Percentiles rank a stretch among this genome's conserved stretches.
Conservation (phyloP, 2,797 vertebrate species). For the Spatula versicolor region DNA sequence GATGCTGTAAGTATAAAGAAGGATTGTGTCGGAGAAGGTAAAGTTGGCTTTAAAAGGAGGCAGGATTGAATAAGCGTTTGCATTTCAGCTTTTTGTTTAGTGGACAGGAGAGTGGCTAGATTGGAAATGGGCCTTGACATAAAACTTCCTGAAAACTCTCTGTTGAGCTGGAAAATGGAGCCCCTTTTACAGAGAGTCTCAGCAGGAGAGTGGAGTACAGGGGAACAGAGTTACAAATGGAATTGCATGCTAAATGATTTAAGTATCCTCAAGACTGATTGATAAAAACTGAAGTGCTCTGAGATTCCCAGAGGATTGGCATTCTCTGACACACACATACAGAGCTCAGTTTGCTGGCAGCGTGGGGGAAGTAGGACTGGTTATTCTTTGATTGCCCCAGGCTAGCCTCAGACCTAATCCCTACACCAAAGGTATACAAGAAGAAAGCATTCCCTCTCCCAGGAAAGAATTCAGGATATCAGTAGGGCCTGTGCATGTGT, state of each 20-base stretch:
- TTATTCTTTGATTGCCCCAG: neutral
- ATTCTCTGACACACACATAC: neutral
- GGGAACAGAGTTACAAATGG: neutral
- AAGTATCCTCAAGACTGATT: neutral
- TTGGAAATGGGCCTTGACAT: neutral
- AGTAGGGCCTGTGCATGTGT: neutral
- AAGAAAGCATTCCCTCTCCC: neutral
- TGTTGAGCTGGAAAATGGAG: neutral
- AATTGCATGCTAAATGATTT: neutral
- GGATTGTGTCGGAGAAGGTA: neutral
- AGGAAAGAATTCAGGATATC: neutral
- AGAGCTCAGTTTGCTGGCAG: neutral
- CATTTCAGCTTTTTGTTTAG: neutral
- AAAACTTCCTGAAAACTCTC: neutral
- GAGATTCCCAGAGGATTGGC: neutral
- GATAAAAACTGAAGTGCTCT: neutral
- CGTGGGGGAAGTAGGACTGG: neutral
- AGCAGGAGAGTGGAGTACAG: neutral
- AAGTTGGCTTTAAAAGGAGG: neutral
- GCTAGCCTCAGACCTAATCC: neutral
- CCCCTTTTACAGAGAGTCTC: neutral
- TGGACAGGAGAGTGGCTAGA: neutral
- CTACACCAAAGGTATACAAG: neutral
- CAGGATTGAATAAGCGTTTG: neutral
- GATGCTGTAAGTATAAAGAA: constrained; percentile 31